A percentile compares a stretch with the other conserved stretches of the same genome.
Conservation (phyloP, 2,888 invertebrate genomes). For the Oxyscelio sp. region DNA sequence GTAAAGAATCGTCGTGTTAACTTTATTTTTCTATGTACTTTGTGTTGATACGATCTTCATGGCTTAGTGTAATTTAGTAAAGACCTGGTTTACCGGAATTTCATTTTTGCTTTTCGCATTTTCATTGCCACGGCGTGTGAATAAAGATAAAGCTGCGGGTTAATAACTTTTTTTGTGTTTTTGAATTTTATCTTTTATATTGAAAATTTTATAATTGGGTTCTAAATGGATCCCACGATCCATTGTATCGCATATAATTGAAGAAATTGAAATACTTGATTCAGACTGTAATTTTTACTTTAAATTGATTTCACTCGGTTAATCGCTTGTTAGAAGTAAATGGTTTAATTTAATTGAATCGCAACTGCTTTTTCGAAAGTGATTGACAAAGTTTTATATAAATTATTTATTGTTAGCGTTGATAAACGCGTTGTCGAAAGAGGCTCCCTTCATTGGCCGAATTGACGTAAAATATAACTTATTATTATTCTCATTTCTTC, state of each 20-base stretch:
- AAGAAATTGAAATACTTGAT: background rate
- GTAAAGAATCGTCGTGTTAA: constrained; percentile 44
- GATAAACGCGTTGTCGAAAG: background rate
- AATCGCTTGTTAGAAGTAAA: no score
- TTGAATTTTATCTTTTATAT: constrained; percentile 21
- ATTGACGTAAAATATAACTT: constrained; percentile 35
- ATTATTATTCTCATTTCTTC: no score
- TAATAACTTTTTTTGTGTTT: constrained; percentile 38
- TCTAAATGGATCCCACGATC: background rate
- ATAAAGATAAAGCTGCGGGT: constrained; percentile 43
- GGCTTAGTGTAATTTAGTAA: constrained; percentile 43
- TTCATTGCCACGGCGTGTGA: constrained; percentile 12
- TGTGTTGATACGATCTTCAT: constrained; percentile 50
- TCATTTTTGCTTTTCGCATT: constrained; percentile 44
- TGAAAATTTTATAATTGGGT: constrained; percentile 19
- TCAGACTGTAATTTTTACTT: background rate
- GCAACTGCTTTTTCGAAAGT: no score
- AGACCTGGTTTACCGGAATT: constrained; percentile 42
- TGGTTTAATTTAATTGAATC: no score
- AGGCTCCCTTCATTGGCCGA: background rate
- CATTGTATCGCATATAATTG: background rate
- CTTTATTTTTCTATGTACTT: constrained; percentile 51
- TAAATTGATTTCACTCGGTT: no score
- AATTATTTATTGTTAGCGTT: background rate
- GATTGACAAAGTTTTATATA: no score